Evolutionary conservation across 2,797 vertebrate species (phyloP).

Genomic region (Acrossocheilus wenchowensis): DNA sequence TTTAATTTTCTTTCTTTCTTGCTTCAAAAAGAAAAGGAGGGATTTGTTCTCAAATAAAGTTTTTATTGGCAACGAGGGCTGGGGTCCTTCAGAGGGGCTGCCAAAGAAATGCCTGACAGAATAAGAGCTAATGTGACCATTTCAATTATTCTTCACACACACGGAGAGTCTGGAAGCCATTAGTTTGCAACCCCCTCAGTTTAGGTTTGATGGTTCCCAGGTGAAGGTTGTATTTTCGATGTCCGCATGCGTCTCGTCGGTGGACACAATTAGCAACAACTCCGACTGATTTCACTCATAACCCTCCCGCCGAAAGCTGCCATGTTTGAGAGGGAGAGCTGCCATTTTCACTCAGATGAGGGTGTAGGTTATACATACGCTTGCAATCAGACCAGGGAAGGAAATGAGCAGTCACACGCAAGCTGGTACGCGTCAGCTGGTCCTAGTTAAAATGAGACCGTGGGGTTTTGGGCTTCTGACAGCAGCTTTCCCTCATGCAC

Average conservation of each 20-base stretch:
- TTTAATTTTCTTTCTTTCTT: slow-evolving; percentile 20
- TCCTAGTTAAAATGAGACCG: slow-evolving; percentile 36
- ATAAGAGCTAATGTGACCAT: slow-evolving; percentile 94
- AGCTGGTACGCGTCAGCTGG: slow-evolving; percentile 84
- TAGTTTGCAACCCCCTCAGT: slow-evolving; percentile 87
- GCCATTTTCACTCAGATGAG: neutral
- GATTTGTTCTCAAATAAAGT: slow-evolving; percentile 56
- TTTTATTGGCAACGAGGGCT: slow-evolving; percentile 61
- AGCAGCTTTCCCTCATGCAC: slow-evolving; percentile 22
- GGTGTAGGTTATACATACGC: neutral
- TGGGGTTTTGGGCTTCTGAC: slow-evolving; percentile 37
- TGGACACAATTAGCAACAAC: slow-evolving; percentile 95
- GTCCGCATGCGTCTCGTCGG: slow-evolving; percentile 54
- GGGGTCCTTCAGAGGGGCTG: slow-evolving; percentile 77
- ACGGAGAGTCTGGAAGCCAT: slow-evolving; percentile 92
- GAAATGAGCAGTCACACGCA: slow-evolving; percentile 91
- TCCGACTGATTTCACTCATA: slow-evolving; percentile 92
- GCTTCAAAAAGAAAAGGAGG: slow-evolving; percentile 45
- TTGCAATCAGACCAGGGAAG: slow-evolving; percentile 78
- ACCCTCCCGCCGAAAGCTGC: slow-evolving; percentile 65
- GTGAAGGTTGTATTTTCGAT: slow-evolving; percentile 77
- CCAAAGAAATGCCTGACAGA: slow-evolving; percentile 86
- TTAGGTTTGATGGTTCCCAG: slow-evolving; percentile 94
- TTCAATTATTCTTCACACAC: slow-evolving; percentile 86
- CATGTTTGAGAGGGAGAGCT: slow-evolving; percentile 41